These are phyloP conservation scores for Andrena fulva DNA, from an alignment of 2,888 invertebrate genomes.

Conservation along the genomic window DNA sequence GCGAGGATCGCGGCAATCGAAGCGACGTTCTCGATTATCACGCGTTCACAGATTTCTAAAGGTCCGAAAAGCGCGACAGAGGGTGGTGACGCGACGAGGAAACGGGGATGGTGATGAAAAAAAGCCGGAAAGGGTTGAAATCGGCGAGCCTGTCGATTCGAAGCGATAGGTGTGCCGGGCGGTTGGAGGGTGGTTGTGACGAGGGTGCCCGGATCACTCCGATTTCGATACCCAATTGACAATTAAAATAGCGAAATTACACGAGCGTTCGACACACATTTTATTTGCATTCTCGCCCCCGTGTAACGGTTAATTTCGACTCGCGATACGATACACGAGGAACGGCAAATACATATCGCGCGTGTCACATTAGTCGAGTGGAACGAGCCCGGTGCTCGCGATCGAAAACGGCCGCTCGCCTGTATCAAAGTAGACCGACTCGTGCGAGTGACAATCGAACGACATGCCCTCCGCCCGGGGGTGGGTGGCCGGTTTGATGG, in stretches of 20 bases:
- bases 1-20: constrained; percentile 73
- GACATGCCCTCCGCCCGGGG: background rate
- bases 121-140: constrained; percentile 45
- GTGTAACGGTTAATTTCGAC: no score
- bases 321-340: background rate
- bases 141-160: constrained; percentile 46
- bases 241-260: constrained; percentile 3
- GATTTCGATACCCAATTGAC: background rate
- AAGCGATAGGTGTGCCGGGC: constrained; percentile 34
- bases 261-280: background rate
- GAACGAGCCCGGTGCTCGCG: background rate
- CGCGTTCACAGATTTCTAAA: constrained; percentile 77
- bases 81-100: constrained; percentile 26
- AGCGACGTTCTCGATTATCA: constrained; percentile 76
- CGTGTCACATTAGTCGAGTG: constrained; percentile 28
- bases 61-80: constrained; percentile 62
- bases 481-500: background rate
- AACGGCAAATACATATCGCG: constrained; percentile 22
- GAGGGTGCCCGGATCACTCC: constrained; percentile 48
- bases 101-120: constrained; percentile 13
- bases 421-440: constrained; percentile 24
- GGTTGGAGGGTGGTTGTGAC: constrained; percentile 26
- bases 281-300: no score
- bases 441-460: constrained; percentile 48
- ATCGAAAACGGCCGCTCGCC: constrained; percentile 10